Evolutionary conservation across 2,113 vertebrate genomes (phyloP).

Genomic region (Xenopus laevis): DNA sequence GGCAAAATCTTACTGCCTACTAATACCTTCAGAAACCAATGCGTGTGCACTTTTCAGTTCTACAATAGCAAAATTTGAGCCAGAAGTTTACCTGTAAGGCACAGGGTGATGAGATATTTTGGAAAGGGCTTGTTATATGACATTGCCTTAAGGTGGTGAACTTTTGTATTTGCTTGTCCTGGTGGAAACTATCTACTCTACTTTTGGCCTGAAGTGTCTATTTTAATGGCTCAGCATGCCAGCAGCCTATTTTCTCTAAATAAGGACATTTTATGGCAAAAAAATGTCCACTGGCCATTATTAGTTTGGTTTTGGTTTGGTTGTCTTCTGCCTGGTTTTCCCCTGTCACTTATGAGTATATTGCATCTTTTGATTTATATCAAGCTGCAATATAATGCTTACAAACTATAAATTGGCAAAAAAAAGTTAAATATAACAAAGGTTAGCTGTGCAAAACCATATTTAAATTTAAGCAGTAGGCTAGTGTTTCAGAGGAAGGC

Average conservation of each 20-base stretch:
- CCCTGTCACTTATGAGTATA: constrained; percentile 31
- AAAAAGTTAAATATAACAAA: constrained; percentile 31
- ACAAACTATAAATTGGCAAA: constrained; percentile 17
- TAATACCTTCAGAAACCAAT: constrained; percentile 79
- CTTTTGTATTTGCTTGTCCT: constrained; percentile 68
- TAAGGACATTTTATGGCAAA: constrained; percentile 60
- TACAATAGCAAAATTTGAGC: constrained; percentile 83
- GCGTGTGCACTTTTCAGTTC: constrained; percentile 87
- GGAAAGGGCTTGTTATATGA: constrained; percentile 70
- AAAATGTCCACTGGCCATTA: constrained; percentile 29
- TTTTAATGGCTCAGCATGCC: constrained; percentile 51
- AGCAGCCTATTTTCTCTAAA: constrained; percentile 57
- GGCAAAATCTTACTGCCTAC: constrained; percentile 73
- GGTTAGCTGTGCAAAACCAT: constrained; percentile 34
- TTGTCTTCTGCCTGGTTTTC: constrained; percentile 27
- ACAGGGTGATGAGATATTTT: constrained; percentile 54
- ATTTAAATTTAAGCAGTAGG: constrained; percentile 9
- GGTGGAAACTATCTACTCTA: constrained; percentile 64
- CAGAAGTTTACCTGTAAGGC: constrained; percentile 80
- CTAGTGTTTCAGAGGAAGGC: constrained; percentile 38
- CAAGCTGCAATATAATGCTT: constrained; percentile 1
- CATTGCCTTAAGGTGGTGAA: constrained; percentile 72
- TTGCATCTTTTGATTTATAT: background rate
- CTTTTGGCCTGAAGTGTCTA: constrained; percentile 64
- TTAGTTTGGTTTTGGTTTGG: no score